A percentile compares a stretch with the other conserved stretches of the same genome.
These are phyloP conservation scores for Corbicula japonica DNA, from an alignment of 2,888 invertebrate genomes.

Conservation along the genomic window DNA sequence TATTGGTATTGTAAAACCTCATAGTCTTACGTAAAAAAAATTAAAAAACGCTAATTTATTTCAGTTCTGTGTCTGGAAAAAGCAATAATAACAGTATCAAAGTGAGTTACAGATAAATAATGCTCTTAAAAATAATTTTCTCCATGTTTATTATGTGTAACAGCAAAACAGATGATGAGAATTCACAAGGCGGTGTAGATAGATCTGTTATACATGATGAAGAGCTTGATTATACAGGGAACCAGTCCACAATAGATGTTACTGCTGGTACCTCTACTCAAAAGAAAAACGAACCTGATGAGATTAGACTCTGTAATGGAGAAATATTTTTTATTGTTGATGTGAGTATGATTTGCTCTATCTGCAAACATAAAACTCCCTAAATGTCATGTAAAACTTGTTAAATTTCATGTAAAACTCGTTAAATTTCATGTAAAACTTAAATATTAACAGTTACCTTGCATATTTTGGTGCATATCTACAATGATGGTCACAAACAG, in stretches of 20 bases:
- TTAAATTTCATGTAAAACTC: no score
- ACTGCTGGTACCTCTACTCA: slow-evolving; percentile 23
- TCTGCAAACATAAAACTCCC: no score
- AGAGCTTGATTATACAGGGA: slow-evolving; percentile 4
- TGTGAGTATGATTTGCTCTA: slow-evolving; percentile 52
- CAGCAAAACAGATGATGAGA: slow-evolving; percentile 7
- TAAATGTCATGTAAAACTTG: no score
- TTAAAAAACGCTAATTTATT: no score
- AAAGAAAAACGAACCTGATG: slow-evolving; percentile 23
- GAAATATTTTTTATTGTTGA: slow-evolving; percentile 78
- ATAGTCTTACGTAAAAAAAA: no score
- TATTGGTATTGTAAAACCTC: no score
- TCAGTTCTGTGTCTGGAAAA: no score
- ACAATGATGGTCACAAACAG: no score
- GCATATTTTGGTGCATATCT: no score
- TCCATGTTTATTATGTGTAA: neutral
- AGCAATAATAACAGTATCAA: neutral
- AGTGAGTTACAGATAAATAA: neutral
- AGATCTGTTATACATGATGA: slow-evolving; percentile 32
- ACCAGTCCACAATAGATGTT: slow-evolving; percentile 12
- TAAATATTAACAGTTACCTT: no score
- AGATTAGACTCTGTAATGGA: slow-evolving; percentile 76
- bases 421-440: no score
- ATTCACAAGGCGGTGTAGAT: slow-evolving; percentile 34
- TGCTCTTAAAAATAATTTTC: neutral